Conservation (phyloP, 2,888 invertebrate genomes). For the Leptodirus hochenwartii region DNA sequence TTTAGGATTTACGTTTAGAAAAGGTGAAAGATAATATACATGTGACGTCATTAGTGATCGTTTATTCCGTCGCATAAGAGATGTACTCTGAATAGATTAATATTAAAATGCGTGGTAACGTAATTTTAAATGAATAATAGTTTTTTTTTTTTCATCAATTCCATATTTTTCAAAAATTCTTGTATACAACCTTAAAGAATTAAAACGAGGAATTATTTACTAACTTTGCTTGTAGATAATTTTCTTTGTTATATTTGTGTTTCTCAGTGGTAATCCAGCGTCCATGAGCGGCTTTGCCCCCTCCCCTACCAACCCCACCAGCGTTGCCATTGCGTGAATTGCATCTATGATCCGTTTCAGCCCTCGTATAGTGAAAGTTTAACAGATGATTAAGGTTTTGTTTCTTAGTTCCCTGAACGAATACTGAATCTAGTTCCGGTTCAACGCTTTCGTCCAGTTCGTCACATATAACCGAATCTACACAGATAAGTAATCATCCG, state of each 20-base stretch:
- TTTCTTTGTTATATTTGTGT: slow-evolving; percentile 79
- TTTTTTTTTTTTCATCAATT: too few species aligned
- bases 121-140: too few species aligned
- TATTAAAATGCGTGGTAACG: too few species aligned
- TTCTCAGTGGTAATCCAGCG: slow-evolving; percentile 31
- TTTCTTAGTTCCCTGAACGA: slow-evolving; percentile 72
- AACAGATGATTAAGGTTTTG: slow-evolving; percentile 86
- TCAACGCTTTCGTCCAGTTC: slow-evolving; percentile 29
- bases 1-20: too few species aligned
- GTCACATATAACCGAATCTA: too few species aligned
- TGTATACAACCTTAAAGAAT: too few species aligned
- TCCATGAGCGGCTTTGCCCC: slow-evolving; percentile 15
- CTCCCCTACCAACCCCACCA: slow-evolving; percentile 15
- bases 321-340: not conserved
- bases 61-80: too few species aligned
- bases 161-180: too few species aligned
- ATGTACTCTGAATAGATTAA: too few species aligned
- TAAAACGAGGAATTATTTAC: slow-evolving; percentile 18
- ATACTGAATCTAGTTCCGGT: slow-evolving; percentile 68
- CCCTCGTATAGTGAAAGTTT: slow-evolving; percentile 71
- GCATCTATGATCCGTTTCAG: slow-evolving; percentile 24
- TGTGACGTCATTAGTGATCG: too few species aligned
- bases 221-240: slow-evolving; percentile 88
- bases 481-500: too few species aligned
- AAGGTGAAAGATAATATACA: too few species aligned